A percentile compares a stretch with the other conserved stretches of the same genome.
Conservation (phyloP, 2,113 vertebrate genomes). For the Verasper variegatus region DNA sequence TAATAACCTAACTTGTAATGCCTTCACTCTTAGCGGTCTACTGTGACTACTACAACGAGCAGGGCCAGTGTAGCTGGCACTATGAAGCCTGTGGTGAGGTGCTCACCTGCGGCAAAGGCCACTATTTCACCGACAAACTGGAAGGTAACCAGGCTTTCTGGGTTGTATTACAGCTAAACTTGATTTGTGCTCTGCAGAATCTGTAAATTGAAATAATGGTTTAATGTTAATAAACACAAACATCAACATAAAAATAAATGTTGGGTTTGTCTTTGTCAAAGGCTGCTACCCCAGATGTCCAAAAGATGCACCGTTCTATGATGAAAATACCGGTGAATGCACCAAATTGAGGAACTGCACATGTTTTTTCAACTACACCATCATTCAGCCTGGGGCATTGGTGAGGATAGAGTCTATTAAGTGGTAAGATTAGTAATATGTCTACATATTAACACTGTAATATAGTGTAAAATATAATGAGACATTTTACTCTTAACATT, state of each 20-base stretch:
- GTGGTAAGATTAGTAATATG: constrained; percentile 69
- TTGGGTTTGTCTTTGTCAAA: constrained; percentile 50
- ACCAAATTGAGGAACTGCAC: constrained; percentile 80
- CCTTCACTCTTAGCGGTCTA: constrained; percentile 81
- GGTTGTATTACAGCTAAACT: background rate
- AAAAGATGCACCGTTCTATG: constrained; percentile 80
- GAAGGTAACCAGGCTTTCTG: constrained; percentile 80
- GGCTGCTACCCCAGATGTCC: constrained; percentile 90
- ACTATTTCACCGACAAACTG: constrained; percentile 78
- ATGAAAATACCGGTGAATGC: constrained; percentile 85
- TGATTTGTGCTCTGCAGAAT: background rate
- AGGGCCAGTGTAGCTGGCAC: constrained; percentile 85
- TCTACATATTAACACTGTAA: background rate
- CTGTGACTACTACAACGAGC: constrained; percentile 88
- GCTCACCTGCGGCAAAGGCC: constrained; percentile 81
- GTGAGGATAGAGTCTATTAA: constrained; percentile 16
- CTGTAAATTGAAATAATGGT: background rate
- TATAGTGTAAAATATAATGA: too few species aligned
- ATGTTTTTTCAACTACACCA: constrained; percentile 81
- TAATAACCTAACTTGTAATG: too few species aligned
- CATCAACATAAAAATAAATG: background rate
- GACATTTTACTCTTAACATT: background rate
- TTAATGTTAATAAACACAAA: too few species aligned
- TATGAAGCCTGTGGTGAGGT: constrained; percentile 86
- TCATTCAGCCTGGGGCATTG: constrained; percentile 66